Base-by-base conservation (phyloP, 1,140 invertebrate genomes). In the Caenorhabditis brenneri region DNA sequence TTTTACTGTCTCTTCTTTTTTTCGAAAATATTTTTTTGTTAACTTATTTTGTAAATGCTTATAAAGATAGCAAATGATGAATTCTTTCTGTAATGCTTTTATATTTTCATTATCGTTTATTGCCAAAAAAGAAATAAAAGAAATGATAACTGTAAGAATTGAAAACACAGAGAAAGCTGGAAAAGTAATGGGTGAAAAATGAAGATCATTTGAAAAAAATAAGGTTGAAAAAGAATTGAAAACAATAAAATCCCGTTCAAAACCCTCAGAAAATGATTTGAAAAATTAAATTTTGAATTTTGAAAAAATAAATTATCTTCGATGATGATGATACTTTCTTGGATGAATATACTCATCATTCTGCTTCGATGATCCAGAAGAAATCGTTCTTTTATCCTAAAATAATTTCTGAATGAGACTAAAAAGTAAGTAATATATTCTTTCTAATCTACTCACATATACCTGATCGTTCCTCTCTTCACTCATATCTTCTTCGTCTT, bases 401-500 rank as follows among this genome's bases (percentile, higher is more conserved):
- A 87, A 82, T 24, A 53, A 42, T 42, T 74, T 74, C 65, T 74
- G 42, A 42, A 42, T 49, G 16, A 58, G n/a, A 80, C n/a, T 1
- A 31, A 60, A 31, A 31, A 36, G 46, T 36, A 58, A 65, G 48
- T 27, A 7, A n/a, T 36, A 15, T 84, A 12, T 81, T 49, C 58
- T 55, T 53, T 69, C 81, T 42, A 53, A 80, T 16, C 48, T 74
- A 51, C 74, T 78, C 58, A 53, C 65, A 49, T 83, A 79, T 65
- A 88, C 88, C 81, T 89, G 88, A 74, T 89, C 88, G 22, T 85
- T 89, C 60, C 89, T 89, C 58, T 88, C 86, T 39, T 88, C 88
- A 36, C 85, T 87, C 27, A 89, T 36, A 46, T 90, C 89, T 31
- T 88, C 90, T 22, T 90, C 90, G 46, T 90, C 89, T n/a, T 90